A percentile compares a stretch with the other conserved stretches of the same genome.
phyloP scores from a whole-genome alignment of 2,797 vertebrate genomes.

The Hippoglossus hippoglossus region DNA sequence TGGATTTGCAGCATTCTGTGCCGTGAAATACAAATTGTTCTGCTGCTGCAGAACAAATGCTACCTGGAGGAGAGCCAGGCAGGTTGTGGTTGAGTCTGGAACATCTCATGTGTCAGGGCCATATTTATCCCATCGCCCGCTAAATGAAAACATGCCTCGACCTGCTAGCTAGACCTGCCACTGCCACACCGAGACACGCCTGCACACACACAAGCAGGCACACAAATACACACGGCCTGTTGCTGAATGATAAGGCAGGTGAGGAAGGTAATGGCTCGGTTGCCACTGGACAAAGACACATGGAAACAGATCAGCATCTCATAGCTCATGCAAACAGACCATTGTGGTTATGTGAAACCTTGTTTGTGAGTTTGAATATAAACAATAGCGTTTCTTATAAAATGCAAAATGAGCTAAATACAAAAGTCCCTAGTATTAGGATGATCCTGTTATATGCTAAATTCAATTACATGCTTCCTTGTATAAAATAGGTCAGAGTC shows the following conservation, averaged over 20 bases:
- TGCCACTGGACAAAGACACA: slow-evolving; percentile 20
- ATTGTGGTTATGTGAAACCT: slow-evolving; percentile 4
- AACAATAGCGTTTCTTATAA: background rate
- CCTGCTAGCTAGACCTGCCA: slow-evolving; percentile 61
- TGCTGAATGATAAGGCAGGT: slow-evolving; percentile 31
- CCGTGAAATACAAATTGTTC: slow-evolving; percentile 75
- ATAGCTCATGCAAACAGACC: background rate
- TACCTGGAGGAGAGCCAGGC: slow-evolving; percentile 69
- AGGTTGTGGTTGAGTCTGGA: slow-evolving; percentile 76
- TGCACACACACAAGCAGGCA: slow-evolving; percentile 4
- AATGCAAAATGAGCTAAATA: slow-evolving; percentile 24
- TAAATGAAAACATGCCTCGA: slow-evolving; percentile 75
- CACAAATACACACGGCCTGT: slow-evolving; percentile 28
- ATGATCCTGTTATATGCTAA: slow-evolving; percentile 34
- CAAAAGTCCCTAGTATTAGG: slow-evolving; percentile 20
- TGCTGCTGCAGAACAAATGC: slow-evolving; percentile 67
- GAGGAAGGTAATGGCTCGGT: slow-evolving; percentile 42
- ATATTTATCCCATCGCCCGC: slow-evolving; percentile 73
- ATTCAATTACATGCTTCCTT: slow-evolving; percentile 36
- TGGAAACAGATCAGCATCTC: slow-evolving; percentile 15
- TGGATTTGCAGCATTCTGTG: slow-evolving; percentile 65
- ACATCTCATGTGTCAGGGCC: slow-evolving; percentile 77
- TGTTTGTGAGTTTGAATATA: slow-evolving; percentile 6
- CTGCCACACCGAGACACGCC: slow-evolving; percentile 36
- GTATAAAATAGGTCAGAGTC: slow-evolving; percentile 43